Evolutionary conservation across 2,113 vertebrate species (phyloP).

Genomic region (Psammodynastes pulverulentus): DNA sequence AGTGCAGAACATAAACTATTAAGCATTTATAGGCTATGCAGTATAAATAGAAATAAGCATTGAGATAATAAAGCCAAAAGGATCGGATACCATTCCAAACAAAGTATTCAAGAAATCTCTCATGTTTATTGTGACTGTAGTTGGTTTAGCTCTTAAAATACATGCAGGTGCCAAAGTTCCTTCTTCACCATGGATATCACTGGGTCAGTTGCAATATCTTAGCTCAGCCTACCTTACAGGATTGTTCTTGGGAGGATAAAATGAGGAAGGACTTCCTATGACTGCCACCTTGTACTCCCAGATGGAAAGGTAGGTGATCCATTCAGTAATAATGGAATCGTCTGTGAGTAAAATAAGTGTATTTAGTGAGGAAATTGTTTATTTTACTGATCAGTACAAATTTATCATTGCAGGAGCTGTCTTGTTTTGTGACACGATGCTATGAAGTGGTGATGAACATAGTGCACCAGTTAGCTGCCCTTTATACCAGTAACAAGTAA

Average conservation of each 20-base stretch:
- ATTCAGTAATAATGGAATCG: not conserved
- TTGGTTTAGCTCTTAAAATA: not conserved
- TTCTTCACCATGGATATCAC: not conserved
- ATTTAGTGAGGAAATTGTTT: not conserved
- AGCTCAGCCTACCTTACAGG: not conserved
- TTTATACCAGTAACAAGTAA: conserved; percentile 98
- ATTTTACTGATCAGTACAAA: not conserved
- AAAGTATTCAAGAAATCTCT: not conserved
- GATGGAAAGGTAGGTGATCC: not conserved
- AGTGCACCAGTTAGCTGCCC: conserved; percentile 91
- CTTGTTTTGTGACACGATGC: conserved; percentile 94
- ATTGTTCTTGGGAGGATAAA: not conserved
- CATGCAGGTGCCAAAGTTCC: not conserved
- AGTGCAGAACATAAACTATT: not conserved
- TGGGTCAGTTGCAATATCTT: not conserved
- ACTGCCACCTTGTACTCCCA: not conserved
- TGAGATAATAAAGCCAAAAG: no score
- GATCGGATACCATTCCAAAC: not conserved
- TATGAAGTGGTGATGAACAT: conserved; percentile 94
- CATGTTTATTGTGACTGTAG: not conserved
- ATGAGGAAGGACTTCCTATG: not conserved
- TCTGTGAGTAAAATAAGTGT: not conserved
- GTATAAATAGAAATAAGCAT: not conserved
- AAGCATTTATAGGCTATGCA: not conserved
- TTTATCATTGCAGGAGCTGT: conserved; percentile 85